Base-by-base conservation (phyloP, 2,797 vertebrate species). In the Aulostomus chinensis region DNA sequence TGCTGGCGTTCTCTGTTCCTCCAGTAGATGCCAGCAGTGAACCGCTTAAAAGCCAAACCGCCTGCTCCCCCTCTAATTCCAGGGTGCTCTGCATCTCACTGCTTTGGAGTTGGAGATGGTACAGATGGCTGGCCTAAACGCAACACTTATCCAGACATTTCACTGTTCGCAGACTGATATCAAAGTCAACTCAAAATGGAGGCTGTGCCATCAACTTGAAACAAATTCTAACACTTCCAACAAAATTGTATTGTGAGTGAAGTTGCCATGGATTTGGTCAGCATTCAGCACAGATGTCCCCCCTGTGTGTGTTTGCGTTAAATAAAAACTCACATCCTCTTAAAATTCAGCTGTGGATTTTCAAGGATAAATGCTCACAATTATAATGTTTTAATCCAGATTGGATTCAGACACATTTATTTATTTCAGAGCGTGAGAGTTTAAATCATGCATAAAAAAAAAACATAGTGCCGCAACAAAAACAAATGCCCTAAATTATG, bases 11-110 rank as follows among this genome's bases (percentile, higher is more conserved):
- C 64, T 31, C n/a, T 0, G 2, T 33, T 8, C 14, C 38, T 32
- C 88, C 89, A 83, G 68, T 84, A 93, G 91, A 90, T 91, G 91
- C 71, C 90, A 91, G 86, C 89, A 90, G 74, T 76, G 86, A 79
- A 83, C 80, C 77, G 5, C 53, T 81, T 47, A 77, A 85, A 69
- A 58, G 20, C 21, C 1, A n/a, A n/a, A 2, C n/a, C 46, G 31
- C 47, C 55, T 4, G 9, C 11, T 4, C 9, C 29, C 3, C 26
- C 6, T 62, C 32, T 45, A 34, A 51, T 48, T 37, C 14, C 39
- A 68, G 63, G 61, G 58, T 7, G 43, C 68, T 71, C 63, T 65
- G 54, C 73, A 55, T 67, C 73, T 58, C 55, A 70, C 68, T 61
- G 67, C 81, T 86, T 76, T 79, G 76, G 78, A 86, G 78, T 81